Conservation (phyloP, 2,113 vertebrate genomes). For the Cranoglanis bouderius region DNA sequence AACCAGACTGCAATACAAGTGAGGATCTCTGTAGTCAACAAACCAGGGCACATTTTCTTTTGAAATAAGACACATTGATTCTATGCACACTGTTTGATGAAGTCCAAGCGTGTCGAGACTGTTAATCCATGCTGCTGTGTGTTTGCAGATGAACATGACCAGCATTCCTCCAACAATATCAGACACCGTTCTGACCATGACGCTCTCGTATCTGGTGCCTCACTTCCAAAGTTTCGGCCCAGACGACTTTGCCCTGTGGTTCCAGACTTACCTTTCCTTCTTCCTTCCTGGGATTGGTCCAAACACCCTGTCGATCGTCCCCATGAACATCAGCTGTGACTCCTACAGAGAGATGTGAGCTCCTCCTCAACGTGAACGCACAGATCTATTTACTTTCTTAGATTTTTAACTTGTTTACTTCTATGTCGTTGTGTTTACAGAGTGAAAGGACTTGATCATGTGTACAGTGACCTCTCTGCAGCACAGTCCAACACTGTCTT, state of each 20-base stretch:
- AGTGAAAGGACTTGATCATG: not conserved
- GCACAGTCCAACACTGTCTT: constrained; percentile 37
- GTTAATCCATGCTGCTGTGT: not conserved
- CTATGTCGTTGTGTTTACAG: constrained; percentile 40
- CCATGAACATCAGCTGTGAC: constrained; percentile 59
- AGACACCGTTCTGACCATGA: constrained; percentile 50
- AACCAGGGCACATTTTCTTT: not conserved
- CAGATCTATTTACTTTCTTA: not conserved
- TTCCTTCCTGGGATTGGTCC: constrained; percentile 53
- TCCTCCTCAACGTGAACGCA: not conserved
- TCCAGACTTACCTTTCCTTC: constrained; percentile 54
- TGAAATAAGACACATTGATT: no score
- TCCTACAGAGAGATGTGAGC: constrained; percentile 58
- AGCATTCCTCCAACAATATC: not conserved
- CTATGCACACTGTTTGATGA: no score
- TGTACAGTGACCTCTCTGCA: constrained; percentile 15
- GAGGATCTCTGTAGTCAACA: not conserved
- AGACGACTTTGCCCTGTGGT: constrained; percentile 55
- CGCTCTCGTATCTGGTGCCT: constrained; percentile 53
- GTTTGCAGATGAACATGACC: not conserved
- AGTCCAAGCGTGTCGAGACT: not conserved
- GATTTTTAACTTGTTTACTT: not conserved
- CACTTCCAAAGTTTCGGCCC: constrained; percentile 49
- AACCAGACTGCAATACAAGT: constrained; percentile 21
- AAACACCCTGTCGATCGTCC: constrained; percentile 48